Conservation (phyloP, 2,113 vertebrate species). For the Neofelis nebulosa region DNA sequence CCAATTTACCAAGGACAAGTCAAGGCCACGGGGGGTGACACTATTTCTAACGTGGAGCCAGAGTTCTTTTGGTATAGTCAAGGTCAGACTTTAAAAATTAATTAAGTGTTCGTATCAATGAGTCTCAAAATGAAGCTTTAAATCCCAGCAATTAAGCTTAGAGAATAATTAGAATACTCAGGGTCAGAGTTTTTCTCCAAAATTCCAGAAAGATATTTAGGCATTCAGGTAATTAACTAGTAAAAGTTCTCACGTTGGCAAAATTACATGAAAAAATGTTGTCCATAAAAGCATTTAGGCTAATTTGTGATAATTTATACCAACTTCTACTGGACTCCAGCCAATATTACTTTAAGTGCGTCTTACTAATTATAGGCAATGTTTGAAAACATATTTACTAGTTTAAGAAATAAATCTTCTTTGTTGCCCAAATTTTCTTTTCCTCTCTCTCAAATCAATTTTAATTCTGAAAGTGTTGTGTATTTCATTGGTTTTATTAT, state of each 20-base stretch:
- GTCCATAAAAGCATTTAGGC: background rate
- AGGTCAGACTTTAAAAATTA: conserved; percentile 18
- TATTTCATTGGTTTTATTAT: background rate
- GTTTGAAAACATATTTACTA: background rate
- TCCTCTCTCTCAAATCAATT: background rate
- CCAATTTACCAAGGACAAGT: background rate
- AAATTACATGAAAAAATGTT: conserved; percentile 24
- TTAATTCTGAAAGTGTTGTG: background rate
- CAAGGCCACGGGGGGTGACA: background rate
- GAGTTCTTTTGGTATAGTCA: background rate
- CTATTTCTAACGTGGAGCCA: background rate
- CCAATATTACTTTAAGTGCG: background rate
- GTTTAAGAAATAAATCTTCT: background rate
- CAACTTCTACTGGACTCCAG: background rate
- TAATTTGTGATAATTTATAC: background rate
- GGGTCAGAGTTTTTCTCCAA: background rate
- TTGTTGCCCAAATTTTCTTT: background rate
- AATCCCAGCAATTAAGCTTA: conserved; percentile 10
- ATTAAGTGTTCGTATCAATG: background rate
- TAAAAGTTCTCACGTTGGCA: background rate
- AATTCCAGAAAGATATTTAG: conserved; percentile 8
- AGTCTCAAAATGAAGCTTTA: background rate
- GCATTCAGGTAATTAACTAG: conserved; percentile 29
- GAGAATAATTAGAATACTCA: background rate
- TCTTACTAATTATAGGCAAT: background rate